Evolutionary conservation across 2,113 vertebrate species (phyloP), one percentile per base, ranked within the genome.

Genomic region (Cyanocitta stelleri): DNA sequence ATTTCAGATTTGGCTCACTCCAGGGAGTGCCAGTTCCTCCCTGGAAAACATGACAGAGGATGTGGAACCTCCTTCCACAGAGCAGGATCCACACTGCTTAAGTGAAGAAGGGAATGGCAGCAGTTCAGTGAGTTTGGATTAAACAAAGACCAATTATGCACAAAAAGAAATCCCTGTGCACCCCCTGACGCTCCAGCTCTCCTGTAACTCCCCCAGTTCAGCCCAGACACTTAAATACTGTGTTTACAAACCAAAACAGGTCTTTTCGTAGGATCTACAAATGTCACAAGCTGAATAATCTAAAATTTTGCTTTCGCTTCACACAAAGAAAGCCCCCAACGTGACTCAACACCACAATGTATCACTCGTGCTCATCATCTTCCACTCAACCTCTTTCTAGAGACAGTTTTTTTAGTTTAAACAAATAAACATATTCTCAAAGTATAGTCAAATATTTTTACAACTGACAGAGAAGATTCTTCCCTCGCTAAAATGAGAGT

Each of bases 401-500:
- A 20, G 9, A 90, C 54, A 73, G 24, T 32, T 85, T 93, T 79
- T 85, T 90, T 33, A 27, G 24, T 67, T 95, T 54, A 74, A 85
- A 59, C 62, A 95, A 86, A 85, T 10, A 93, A 75, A 82, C 20
- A 49, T 49, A 73, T 52, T 85, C 63, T 71, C 44, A 22, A 82
- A 85, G 77, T 41, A 71, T 1, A 81, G 33, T 61, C 18, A 68
- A 93, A 89, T 89, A 85, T 94, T 96, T 95, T 96, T 41, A 93
- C 77, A 94, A 78, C 69, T 95, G 87, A 89, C 44, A n/a, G n/a
- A n/a, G n/a, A n/a, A n/a, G n/a, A n/a, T n/a, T n/a, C n/a, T 63
- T 71, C 44, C 56, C 44, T 91, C 41, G 16, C 59, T 39, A 35
- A 85, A 48, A 32, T 12, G 71, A 72, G 71, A 93, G 1, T 16